A percentile compares a stretch with the other conserved stretches of the same genome.
phyloP scores from a whole-genome alignment of 1,140 invertebrate species.

The Drosophila erecta region DNA sequence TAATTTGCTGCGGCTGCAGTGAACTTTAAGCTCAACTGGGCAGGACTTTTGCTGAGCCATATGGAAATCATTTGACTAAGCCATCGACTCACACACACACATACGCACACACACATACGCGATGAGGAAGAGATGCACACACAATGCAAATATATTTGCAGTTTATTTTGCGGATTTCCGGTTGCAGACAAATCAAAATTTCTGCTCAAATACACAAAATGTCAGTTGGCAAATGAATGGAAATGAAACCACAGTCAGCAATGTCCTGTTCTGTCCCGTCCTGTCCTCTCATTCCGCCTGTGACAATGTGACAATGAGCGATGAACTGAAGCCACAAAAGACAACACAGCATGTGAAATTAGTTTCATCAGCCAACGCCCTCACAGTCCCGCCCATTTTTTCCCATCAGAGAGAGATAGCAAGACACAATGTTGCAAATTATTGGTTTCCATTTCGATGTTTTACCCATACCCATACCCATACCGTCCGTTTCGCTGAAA shows the following conservation, averaged over 20 bases:
- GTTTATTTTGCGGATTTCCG: slow-evolving; percentile 81
- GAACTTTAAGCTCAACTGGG: slow-evolving; percentile 63
- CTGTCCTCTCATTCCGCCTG: slow-evolving; percentile 21
- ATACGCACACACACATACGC: slow-evolving; percentile 13
- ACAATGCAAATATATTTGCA: slow-evolving; percentile 75
- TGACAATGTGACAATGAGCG: slow-evolving; percentile 72
- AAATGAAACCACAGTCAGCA: slow-evolving; percentile 68
- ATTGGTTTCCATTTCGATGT: slow-evolving; percentile 59
- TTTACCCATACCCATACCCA: not conserved
- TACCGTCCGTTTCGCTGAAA: no score
- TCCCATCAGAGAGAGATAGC: not conserved
- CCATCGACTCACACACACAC: slow-evolving; percentile 31
- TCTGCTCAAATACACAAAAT: slow-evolving; percentile 74
- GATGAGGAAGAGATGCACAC: not conserved
- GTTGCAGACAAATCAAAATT: slow-evolving; percentile 82
- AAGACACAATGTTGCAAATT: slow-evolving; percentile 43
- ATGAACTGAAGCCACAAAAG: slow-evolving; percentile 74
- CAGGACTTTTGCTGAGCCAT: slow-evolving; percentile 38
- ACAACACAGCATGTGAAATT: slow-evolving; percentile 75
- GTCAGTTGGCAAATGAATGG: slow-evolving; percentile 66
- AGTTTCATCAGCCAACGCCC: slow-evolving; percentile 49
- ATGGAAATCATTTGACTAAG: slow-evolving; percentile 46
- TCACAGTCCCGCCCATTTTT: slow-evolving; percentile 8
- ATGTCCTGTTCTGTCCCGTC: slow-evolving; percentile 24
- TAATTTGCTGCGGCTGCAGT: slow-evolving; percentile 51